A percentile compares a stretch with the other conserved stretches of the same genome.
Evolutionary conservation across 2,113 vertebrate genomes (phyloP).

Genomic region (Gopherus flavomarginatus): DNA sequence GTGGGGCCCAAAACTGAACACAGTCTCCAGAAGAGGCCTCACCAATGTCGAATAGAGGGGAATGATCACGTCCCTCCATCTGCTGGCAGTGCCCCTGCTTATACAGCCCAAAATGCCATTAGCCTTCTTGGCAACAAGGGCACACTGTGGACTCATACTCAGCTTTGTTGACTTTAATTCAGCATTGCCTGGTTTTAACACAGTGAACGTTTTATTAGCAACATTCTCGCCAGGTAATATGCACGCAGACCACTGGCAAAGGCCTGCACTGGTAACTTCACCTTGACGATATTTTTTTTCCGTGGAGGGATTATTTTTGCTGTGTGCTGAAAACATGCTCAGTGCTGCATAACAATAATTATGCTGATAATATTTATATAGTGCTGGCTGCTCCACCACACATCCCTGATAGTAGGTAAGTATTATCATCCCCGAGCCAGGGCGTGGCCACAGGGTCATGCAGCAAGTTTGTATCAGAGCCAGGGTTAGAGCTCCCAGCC

Average conservation of each 20-base stretch:
- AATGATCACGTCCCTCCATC: too few species aligned
- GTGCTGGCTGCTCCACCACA: background rate
- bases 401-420: background rate
- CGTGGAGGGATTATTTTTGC: background rate
- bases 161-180: background rate
- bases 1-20: too few species aligned
- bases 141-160: too few species aligned
- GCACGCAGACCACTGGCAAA: background rate
- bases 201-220: background rate
- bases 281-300: background rate
- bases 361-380: background rate
- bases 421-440: fast-evolving
- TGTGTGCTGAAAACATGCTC: background rate
- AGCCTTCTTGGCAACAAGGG: too few species aligned
- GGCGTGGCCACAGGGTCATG: fast-evolving
- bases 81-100: too few species aligned
- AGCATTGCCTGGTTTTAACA: fast-evolving
- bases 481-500: background rate
- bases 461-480: background rate
- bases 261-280: background rate
- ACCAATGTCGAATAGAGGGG: too few species aligned
- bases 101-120: too few species aligned
- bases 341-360: background rate
- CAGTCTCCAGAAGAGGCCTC: too few species aligned
- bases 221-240: background rate